phyloP scores from a whole-genome alignment of 2,888 invertebrate species.

The Torymus tubicola region DNA sequence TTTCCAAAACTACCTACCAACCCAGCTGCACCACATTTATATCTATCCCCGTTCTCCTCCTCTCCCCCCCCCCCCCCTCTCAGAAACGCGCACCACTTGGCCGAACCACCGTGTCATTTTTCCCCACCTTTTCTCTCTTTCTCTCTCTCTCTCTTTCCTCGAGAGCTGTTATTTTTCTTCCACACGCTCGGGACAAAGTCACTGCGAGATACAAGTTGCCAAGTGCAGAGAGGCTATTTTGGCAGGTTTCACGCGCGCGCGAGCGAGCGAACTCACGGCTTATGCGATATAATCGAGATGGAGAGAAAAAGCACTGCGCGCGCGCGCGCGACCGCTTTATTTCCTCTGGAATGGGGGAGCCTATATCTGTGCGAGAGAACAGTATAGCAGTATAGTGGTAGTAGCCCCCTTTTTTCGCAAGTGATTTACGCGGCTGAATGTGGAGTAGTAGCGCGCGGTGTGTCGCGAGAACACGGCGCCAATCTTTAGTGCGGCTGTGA shows the following conservation, averaged over 20 bases:
- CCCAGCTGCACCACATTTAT: too few relatives aligned
- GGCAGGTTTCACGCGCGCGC: slow-evolving; percentile 12
- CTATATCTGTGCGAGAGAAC: neutral
- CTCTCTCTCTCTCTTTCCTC: neutral
- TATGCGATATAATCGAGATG: slow-evolving; percentile 30
- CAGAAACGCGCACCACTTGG: slow-evolving; percentile 26
- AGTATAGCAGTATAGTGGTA: neutral
- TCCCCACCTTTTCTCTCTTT: neutral
- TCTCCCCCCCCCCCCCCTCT: neutral
- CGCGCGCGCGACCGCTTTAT: slow-evolving; percentile 11
- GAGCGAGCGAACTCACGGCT: neutral
- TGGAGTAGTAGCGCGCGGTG: neutral
- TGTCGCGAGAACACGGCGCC: neutral
- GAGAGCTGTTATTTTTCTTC: slow-evolving; percentile 16
- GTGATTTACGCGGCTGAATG: slow-evolving; percentile 39
- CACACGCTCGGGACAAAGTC: neutral
- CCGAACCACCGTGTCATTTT: neutral
- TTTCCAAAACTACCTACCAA: neutral
- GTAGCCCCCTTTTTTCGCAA: neutral
- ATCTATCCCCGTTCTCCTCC: neutral
- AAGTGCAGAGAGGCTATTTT: slow-evolving; percentile 42
- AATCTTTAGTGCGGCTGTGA: too few relatives aligned
- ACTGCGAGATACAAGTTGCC: slow-evolving; percentile 2
- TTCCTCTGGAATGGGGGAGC: neutral
- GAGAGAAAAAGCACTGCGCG: neutral